phyloP scores from a whole-genome alignment of 1,140 invertebrate genomes.

The Drosophila pruinosa region DNA sequence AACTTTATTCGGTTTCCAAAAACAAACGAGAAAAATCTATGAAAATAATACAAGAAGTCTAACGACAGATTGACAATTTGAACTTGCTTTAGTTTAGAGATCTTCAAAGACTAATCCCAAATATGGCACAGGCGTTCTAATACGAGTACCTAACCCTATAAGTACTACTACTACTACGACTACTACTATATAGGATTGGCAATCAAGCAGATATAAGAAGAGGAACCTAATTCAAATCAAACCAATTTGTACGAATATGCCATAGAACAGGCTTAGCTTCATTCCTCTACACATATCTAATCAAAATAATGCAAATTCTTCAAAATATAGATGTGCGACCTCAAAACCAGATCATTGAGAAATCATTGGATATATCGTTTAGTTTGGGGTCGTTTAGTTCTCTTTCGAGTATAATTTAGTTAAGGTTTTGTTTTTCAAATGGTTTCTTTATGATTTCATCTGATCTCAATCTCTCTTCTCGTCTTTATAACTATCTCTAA shows the following conservation, averaged over 20 bases:
- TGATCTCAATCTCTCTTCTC: background rate
- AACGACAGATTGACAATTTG: conserved; percentile 17
- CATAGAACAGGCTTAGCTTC: conserved; percentile 17
- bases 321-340: conserved; percentile 4
- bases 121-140: conserved; percentile 19
- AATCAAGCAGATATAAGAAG: conserved; percentile 2
- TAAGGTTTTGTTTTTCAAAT: background rate
- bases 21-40: conserved; percentile 16
- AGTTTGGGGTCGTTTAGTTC: background rate
- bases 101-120: conserved; percentile 14
- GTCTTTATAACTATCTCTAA: background rate
- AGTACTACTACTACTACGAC: background rate
- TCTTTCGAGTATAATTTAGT: too few species aligned
- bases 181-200: conserved; percentile 2
- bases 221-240: conserved; percentile 2
- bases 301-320: background rate
- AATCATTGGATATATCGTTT: background rate
- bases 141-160: conserved; percentile 15
- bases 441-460: background rate
- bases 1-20: conserved; percentile 67
- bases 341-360: background rate
- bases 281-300: conserved; percentile 16
- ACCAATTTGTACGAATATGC: background rate
- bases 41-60: conserved; percentile 8
- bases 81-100: conserved; percentile 37